Conservation (phyloP, 2,888 invertebrate species). For the Limenitis camilla region DNA sequence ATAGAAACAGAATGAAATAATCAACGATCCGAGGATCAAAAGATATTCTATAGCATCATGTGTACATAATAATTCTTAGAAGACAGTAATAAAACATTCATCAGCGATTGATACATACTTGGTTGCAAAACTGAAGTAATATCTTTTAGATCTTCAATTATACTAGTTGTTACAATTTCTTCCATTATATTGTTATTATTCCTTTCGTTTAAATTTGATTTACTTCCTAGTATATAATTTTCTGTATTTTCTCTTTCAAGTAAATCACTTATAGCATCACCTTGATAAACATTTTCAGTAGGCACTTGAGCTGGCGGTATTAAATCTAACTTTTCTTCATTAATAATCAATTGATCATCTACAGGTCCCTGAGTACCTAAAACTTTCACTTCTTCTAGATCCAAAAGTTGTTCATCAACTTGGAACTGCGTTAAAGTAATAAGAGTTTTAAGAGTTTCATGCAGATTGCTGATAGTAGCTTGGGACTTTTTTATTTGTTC, state of each 20-base stretch:
- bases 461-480: not conserved
- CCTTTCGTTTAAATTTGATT: no score
- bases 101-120: no score
- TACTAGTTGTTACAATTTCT: no score
- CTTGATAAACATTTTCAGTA: not conserved
- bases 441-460: not conserved
- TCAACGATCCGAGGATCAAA: no score
- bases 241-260: not conserved
- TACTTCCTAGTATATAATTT: no score
- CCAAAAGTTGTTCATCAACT: not conserved
- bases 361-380: not conserved
- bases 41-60: no score
- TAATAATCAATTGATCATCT: not conserved
- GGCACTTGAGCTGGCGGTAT: not conserved
- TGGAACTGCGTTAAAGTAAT: not conserved
- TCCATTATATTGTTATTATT: no score
- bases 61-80: no score
- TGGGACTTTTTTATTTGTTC: not conserved
- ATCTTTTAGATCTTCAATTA: no score
- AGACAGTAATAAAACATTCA: no score
- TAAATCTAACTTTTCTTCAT: not conserved
- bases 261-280: not conserved
- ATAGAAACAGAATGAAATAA: no score
- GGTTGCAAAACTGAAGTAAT: no score
- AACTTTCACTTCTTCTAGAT: slow-evolving; percentile 5